These are phyloP conservation scores for Papilio aristodemus DNA, from an alignment of 1,140 invertebrate genomes.

Conservation along the genomic window DNA sequence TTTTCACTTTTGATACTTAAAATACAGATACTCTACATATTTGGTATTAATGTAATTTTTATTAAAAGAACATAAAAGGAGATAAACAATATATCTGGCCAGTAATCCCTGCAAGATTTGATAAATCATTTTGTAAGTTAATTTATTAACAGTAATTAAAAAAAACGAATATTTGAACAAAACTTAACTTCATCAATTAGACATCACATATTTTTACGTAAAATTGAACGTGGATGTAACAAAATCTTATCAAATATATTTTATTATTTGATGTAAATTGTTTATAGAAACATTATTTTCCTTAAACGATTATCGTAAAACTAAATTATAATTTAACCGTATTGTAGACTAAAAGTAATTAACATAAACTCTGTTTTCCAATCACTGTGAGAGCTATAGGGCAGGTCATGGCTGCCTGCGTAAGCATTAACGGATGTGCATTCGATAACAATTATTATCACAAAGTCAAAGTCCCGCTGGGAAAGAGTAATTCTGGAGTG, in stretches of 20 bases:
- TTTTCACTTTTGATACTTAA: conserved; percentile 32
- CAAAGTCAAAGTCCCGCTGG: conserved; percentile 49
- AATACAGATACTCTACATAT: background rate
- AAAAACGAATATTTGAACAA: too few species aligned
- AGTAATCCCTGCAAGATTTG: too few species aligned
- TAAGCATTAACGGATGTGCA: conserved; percentile 73
- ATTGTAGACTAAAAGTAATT: conserved; percentile 37
- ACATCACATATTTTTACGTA: too few species aligned
- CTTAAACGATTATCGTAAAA: conserved; percentile 11
- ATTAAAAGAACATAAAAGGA: too few species aligned
- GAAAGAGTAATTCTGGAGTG: conserved; percentile 33
- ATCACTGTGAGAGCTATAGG: conserved; percentile 64
- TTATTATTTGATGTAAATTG: background rate
- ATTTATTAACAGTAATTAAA: too few species aligned
- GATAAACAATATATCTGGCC: too few species aligned
- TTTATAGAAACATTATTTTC: conserved; percentile 24
- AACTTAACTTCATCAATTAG: too few species aligned
- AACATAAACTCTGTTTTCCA: conserved; percentile 55
- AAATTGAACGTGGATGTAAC: too few species aligned
- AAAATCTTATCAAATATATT: too few species aligned
- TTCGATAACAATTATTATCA: conserved; percentile 69
- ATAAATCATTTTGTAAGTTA: too few species aligned
- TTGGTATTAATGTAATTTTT: too few species aligned
- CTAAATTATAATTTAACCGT: conserved; percentile 16
- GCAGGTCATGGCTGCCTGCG: conserved; percentile 76